These are phyloP conservation scores for Lottia gigantea DNA, from an alignment of 2,888 invertebrate genomes.

Conservation along the genomic window DNA sequence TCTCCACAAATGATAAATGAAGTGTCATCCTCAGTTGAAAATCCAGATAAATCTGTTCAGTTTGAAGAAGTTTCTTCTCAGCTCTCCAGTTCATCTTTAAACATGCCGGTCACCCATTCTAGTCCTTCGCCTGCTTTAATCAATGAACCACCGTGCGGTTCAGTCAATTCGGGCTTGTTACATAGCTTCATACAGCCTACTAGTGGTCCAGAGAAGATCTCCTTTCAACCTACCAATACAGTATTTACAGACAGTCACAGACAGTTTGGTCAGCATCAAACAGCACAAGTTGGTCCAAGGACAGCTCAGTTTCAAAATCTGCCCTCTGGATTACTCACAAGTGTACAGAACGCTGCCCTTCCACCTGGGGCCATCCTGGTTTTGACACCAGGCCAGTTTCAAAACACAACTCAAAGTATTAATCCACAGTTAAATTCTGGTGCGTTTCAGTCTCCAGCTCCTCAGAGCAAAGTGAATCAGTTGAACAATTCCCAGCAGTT, in stretches of 20 bases:
- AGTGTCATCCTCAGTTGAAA: not conserved
- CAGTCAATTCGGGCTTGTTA: not conserved
- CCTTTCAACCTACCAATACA: not conserved
- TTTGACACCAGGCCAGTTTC: not conserved
- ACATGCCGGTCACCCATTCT: constrained; percentile 3
- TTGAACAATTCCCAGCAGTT: too few species aligned
- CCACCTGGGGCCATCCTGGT: not conserved
- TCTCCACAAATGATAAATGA: constrained; percentile 5
- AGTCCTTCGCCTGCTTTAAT: not conserved
- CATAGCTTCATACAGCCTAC: not conserved
- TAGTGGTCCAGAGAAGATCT: not conserved
- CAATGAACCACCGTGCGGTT: not conserved
- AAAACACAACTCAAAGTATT: not conserved
- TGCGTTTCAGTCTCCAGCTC: too few species aligned
- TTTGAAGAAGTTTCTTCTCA: not conserved
- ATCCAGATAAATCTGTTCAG: not conserved
- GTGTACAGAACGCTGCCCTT: not conserved
- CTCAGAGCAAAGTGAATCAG: too few species aligned
- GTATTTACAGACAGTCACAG: not conserved
- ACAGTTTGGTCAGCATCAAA: not conserved
- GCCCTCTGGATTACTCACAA: not conserved
- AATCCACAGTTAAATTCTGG: too few species aligned
- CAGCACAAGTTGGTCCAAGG: not conserved
- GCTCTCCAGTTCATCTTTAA: not conserved
- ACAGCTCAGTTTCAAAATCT: constrained; percentile 1